Conservation (phyloP, 2,113 vertebrate genomes). For the Nanger granti region DNA sequence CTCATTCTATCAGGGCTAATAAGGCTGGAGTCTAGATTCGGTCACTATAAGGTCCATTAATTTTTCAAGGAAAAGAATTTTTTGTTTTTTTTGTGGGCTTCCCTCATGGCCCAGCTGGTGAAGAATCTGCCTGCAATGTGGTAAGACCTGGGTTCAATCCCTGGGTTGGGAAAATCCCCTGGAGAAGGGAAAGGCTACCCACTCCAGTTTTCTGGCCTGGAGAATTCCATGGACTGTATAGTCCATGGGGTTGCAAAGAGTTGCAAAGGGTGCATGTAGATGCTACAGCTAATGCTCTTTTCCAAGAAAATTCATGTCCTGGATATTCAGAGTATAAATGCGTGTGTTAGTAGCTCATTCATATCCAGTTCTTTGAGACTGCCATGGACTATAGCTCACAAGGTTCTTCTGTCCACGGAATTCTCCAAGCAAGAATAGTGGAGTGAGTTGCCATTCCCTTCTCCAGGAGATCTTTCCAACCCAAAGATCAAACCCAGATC, state of each 20-base stretch:
- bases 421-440: background rate
- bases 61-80: background rate
- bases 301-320: background rate
- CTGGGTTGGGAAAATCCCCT: background rate
- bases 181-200: background rate
- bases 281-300: background rate
- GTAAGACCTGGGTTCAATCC: background rate
- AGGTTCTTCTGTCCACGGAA: background rate
- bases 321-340: background rate
- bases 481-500: accelerated
- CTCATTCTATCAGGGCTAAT: background rate
- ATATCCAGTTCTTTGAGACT: background rate
- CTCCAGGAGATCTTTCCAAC: background rate
- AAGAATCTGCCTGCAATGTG: background rate
- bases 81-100: background rate
- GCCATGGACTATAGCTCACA: background rate
- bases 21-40: background rate
- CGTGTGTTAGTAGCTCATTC: background rate
- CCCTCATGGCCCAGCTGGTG: background rate
- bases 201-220: background rate
- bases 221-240: background rate
- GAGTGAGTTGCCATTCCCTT: background rate
- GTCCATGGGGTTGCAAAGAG: background rate
- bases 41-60: background rate
- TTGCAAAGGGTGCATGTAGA: background rate